Base-by-base conservation (phyloP, 2,797 vertebrate genomes). In the Sylvia borin region DNA sequence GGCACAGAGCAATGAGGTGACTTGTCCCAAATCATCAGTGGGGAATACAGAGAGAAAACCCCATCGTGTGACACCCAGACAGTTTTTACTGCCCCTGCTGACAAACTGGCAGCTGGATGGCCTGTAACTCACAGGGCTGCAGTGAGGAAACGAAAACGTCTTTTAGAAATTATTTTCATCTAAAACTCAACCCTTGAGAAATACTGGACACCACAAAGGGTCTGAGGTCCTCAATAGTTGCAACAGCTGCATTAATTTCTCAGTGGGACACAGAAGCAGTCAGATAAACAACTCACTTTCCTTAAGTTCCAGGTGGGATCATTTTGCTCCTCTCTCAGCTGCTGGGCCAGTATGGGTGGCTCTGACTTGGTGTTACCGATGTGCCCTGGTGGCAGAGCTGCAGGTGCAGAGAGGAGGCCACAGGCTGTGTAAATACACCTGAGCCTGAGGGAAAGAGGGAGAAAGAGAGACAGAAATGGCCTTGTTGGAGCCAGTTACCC, bases 401-500 rank as follows among this genome's bases (percentile, higher is more conserved):
- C 70, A 80, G 58, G 65, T 31, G 72, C 57, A 54, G 29, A 45
- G 64, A 36, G 53, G 38, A 83, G 60, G 47, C 62, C 73, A 70
- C 54, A 17, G 62, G 50, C 60, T 88, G 29, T 40, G 51, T 6
- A 70, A 66, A 76, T 36, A 55, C 47, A 53, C 81, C 83, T 43
- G 31, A 65, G 50, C 43, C 66, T 65, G 47, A 0, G 0, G 62
- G 51, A 34, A 54, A 67, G 40, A 60, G 42, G 42, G 61, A 6
- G 64, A 71, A 47, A 71, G 40, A 71, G 75, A 48, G 72, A 78
- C n/a, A 92, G 45, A 90, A 92, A 86, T 43, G 71, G 48, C 53
- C 60, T 73, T 88, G 93, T 84, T 90, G 88, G 76, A 96, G 89
- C 26, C 32, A 85, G 86, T 94, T 94, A 85, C 86, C 92, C 81